These are phyloP conservation scores for Sarcoramphus papa DNA, from an alignment of 2,797 vertebrate species.

Conservation along the genomic window DNA sequence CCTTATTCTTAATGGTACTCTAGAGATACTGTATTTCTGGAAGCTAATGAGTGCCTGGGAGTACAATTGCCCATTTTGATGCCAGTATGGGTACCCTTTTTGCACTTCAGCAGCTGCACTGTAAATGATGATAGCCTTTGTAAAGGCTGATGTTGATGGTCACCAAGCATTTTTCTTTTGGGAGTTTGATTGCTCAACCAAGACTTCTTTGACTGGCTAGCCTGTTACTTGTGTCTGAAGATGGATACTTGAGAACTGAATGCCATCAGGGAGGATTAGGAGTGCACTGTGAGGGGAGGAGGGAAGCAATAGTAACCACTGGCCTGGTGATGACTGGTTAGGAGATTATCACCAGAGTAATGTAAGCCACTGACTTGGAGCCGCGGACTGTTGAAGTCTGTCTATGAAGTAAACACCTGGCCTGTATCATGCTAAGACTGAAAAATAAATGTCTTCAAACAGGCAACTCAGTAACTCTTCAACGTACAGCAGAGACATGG, in stretches of 20 bases:
- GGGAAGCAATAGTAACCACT: not conserved
- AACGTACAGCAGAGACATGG: slow-evolving; percentile 54
- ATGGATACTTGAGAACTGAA: not conserved
- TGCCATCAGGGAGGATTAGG: not conserved
- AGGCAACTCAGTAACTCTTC: slow-evolving; percentile 76
- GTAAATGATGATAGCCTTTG: not conserved
- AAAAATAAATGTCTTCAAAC: not conserved
- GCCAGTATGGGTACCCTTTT: not conserved
- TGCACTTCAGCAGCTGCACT: not conserved
- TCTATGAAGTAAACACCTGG: not conserved
- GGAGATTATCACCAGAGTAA: not conserved
- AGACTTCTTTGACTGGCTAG: not conserved
- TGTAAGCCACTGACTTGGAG: not conserved
- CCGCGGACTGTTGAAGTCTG: not conserved
- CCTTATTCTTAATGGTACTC: not conserved
- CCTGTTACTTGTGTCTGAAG: not conserved
- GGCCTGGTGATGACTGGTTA: not conserved
- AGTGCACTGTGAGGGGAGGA: not conserved
- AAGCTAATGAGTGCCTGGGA: not conserved
- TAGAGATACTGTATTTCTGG: not conserved
- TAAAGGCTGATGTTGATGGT: not conserved
- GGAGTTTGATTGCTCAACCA: not conserved
- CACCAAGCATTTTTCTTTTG: not conserved
- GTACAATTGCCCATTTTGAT: not conserved
- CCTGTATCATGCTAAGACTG: not conserved